Conservation (phyloP, 2,797 vertebrate species). For the Lithobates sylvaticus region DNA sequence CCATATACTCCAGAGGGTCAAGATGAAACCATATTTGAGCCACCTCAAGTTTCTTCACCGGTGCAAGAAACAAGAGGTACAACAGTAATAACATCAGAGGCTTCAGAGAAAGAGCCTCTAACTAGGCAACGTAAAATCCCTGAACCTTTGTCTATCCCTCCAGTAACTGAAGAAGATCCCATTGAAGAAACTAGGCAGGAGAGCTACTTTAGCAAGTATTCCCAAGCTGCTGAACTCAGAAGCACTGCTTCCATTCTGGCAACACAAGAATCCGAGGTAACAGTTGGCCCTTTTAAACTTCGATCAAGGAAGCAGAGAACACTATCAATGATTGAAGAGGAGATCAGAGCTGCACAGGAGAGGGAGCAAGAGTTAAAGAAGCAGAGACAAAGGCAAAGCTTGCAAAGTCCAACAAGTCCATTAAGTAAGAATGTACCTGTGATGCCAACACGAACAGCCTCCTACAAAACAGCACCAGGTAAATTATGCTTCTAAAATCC, state of each 20-base stretch:
- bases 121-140: conserved; percentile 73
- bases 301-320: conserved; percentile 95
- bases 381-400: conserved; percentile 79
- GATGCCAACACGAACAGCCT: conserved; percentile 80
- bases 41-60: conserved; percentile 81
- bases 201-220: conserved; percentile 97
- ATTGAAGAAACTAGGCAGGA: conserved; percentile 82
- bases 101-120: conserved; percentile 74
- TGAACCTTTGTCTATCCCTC: conserved; percentile 63
- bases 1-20: conserved; percentile 69
- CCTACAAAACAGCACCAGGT: conserved; percentile 92
- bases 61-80: conserved; percentile 79
- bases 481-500: conserved; percentile 60
- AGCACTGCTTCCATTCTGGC: conserved; percentile 87
- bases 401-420: conserved; percentile 69
- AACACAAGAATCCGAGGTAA: conserved; percentile 84
- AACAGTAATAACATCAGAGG: conserved; percentile 77
- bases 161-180: conserved; percentile 66
- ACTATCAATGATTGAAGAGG: conserved; percentile 98
- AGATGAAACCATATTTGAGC: conserved; percentile 69
- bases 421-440: conserved; percentile 79
- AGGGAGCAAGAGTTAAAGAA: conserved; percentile 95
- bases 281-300: conserved; percentile 91
- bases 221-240: conserved; percentile 93
- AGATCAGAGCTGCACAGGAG: conserved; percentile 95